Evolutionary conservation across 2,113 vertebrate species (phyloP), one percentile per base, ranked within the genome.

Genomic region (Chloroceryle aenea): DNA sequence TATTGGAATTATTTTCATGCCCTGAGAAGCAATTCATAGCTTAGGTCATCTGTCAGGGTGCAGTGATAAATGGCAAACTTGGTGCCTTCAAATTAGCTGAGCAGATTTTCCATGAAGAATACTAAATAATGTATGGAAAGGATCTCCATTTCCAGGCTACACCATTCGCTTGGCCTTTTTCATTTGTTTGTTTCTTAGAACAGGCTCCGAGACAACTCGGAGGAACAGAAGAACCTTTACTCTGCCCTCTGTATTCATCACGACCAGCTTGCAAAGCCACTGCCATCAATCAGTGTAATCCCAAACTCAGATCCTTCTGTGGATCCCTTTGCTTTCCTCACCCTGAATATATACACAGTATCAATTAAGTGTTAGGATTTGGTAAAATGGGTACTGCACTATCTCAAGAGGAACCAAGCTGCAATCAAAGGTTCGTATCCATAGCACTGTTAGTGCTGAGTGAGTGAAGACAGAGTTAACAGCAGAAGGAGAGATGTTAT

Each of bases 401-500:
- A 22, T 62, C 73, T 88, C 88, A 89, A 64, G 63, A 66, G 38
- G 53, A 92, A 67, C 27, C 43, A 62, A 23, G 6, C 45, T 32
- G 30, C 85, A 92, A 40, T 55, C 74, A 88, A 42, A 22, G 15
- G 16, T 72, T 92, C 0, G 0, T 26, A 73, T 14, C 86, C 56
- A 52, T 10, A 64, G 53, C 42, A 42, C 42, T 89, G 80, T 48
- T 94, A 86, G n/a, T 9, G 14, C 64, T 86, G 45, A 90, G 6
- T 77, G 93, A 91, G 8, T 81, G 83, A 83, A 89, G 73, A 86
- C 7, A 1, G 40, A 26, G 80, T 40, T 90, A 68, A 87, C 73
- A 76, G 30, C 74, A 92, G 58, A 45, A 90, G 18, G 52, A 67
- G 79, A 91, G 95, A 68, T 9, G n/a, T 23, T 15, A 6, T n/a